These are phyloP conservation scores for Oithona nana DNA, from an alignment of 2,888 invertebrate species.

Conservation along the genomic window DNA sequence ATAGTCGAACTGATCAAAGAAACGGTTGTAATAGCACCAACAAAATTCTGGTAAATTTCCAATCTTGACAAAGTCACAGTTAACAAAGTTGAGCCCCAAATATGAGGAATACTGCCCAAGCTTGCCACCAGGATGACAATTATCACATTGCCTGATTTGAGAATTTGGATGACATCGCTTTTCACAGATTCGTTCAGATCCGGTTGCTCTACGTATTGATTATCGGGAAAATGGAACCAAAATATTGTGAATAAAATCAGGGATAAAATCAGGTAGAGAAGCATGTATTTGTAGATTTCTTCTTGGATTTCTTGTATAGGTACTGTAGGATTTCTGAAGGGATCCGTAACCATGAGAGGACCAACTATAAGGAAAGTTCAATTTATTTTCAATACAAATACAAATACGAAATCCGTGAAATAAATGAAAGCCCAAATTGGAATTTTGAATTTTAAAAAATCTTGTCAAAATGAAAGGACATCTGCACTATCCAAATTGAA, in stretches of 20 bases:
- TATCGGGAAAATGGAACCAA: not conserved
- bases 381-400: no score
- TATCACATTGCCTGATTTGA: not conserved
- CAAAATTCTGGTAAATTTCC: not conserved
- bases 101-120: not conserved
- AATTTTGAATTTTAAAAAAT: no score
- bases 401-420: no score
- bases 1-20: not conserved
- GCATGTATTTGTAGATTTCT: not conserved
- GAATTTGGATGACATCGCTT: not conserved
- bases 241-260: not conserved
- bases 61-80: not conserved
- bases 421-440: no score
- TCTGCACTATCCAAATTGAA: no score
- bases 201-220: no score
- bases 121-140: not conserved
- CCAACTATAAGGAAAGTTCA: no score
- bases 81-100: not conserved
- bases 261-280: not conserved
- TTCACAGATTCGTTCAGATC: not conserved
- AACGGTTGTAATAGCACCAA: not conserved
- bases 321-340: not conserved
- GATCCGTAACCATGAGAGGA: not conserved
- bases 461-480: no score
- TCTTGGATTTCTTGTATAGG: not conserved